These are phyloP conservation scores for Volucella bombylans DNA, from an alignment of 2,888 invertebrate species.

Conservation along the genomic window DNA sequence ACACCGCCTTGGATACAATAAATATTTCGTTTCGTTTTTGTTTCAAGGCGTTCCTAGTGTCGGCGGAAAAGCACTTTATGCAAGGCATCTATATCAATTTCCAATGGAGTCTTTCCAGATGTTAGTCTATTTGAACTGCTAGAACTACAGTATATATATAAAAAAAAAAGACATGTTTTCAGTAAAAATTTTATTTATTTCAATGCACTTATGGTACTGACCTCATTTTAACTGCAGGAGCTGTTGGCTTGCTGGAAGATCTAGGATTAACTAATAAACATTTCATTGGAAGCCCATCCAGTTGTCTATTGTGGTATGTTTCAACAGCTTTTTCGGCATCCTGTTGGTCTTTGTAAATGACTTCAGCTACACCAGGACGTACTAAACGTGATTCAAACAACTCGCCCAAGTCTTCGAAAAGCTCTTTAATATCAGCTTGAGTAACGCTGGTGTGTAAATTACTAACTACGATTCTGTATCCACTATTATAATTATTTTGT, in stretches of 20 bases:
- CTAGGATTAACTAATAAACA: conserved; percentile 92
- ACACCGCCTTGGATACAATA: not conserved
- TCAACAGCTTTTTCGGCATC: conserved; percentile 96
- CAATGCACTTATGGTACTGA: conserved; percentile 62
- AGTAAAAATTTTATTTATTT: not conserved
- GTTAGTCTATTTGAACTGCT: conserved; percentile 75
- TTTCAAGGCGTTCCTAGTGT: conserved; percentile 74
- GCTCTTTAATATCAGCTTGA: conserved; percentile 94
- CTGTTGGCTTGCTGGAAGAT: conserved; percentile 85
- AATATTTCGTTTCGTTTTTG: not conserved
- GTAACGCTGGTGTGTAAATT: conserved; percentile 94
- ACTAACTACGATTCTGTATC: conserved; percentile 94
- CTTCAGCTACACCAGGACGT: conserved; percentile 94
- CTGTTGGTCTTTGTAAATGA: conserved; percentile 91
- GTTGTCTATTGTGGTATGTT: conserved; percentile 94
- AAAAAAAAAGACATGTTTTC: not conserved
- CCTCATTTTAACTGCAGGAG: conserved; percentile 79
- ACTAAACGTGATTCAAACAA: conserved; percentile 92
- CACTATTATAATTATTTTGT: conserved; percentile 79
- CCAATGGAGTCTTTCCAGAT: conserved; percentile 79
- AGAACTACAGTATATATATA: conserved; percentile 46
- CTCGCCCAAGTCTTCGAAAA: conserved; percentile 96
- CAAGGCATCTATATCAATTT: conserved; percentile 82
- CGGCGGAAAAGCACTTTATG: conserved; percentile 82
- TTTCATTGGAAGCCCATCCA: conserved; percentile 97